Base-by-base conservation (phyloP, 1,140 invertebrate species). In the Trachelipus rathkii region DNA sequence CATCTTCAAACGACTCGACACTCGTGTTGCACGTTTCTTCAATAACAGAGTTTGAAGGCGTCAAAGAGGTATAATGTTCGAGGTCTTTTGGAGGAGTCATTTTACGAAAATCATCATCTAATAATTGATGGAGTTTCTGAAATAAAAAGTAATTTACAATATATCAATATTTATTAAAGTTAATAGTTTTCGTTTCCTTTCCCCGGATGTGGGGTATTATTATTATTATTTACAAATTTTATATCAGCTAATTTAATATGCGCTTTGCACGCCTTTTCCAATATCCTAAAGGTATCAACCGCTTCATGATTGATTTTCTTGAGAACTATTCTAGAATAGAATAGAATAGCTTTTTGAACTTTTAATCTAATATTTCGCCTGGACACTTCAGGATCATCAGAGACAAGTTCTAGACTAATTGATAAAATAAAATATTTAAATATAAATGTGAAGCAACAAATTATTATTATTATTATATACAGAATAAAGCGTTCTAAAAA, bases 81-180 rank as follows among this genome's bases (percentile, higher is more conserved):
- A 60, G 19, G 19, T 19, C 50, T 60, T 60, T 60, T 4, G 50
- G 50, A 60, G 19, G 11, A 2, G 8, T 60, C 50, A 60, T 60
- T 60, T 60, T 60, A 60, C 11, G 11, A 8, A 60, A 60, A 60
- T 60, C 50, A 15, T 60, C 50, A 4, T 13, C 50, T 19, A 60
- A 60, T 15, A 60, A 19, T 60, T 60, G 50, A 60, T 60, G 19
- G 8, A 60, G 50, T 60, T 60, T 60, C 50, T 60, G 50, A 60
- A 60, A 60, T 60, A 15, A 60, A 60, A 60, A 60, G 8, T 60
- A 60, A 60, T 13, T 13, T 13, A 60, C 19, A 60, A 60, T 15
- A 8, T 60, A 60, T 60, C 50, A 15, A 8, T 15, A 3, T 60
- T 60, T 60, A 60, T n/a, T n/a, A n/a, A n/a, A n/a, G n/a, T n/a